These are phyloP conservation scores for Gnathonemus longibarbis DNA, from an alignment of 2,113 vertebrate genomes.

Conservation along the genomic window DNA sequence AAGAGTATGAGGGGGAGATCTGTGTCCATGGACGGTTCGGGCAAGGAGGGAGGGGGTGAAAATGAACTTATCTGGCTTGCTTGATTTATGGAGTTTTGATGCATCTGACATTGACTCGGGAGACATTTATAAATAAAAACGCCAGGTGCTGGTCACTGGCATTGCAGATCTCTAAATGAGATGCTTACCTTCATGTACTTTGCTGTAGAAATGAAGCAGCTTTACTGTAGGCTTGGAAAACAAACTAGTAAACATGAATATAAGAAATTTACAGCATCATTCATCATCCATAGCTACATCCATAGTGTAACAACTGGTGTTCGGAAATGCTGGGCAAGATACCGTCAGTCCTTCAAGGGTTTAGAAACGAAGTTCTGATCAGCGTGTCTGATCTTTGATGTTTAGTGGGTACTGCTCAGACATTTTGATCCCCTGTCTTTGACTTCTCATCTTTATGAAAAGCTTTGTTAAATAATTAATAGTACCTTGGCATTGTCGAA, in stretches of 20 bases:
- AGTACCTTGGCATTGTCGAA: not conserved
- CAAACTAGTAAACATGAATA: not conserved
- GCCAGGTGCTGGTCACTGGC: not conserved
- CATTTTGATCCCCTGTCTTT: slow-evolving; percentile 11
- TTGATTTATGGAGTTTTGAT: not conserved
- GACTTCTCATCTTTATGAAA: slow-evolving; percentile 4
- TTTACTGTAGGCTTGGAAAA: not conserved
- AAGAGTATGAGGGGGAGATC: not conserved
- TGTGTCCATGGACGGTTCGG: not conserved
- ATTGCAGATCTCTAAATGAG: not conserved
- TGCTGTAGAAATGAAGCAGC: not conserved
- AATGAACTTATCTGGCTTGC: not conserved
- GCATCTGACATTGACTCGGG: not conserved
- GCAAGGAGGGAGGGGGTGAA: not conserved
- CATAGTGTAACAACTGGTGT: not conserved
- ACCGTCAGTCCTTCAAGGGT: not conserved
- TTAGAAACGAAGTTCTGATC: slow-evolving; percentile 5
- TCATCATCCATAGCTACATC: not conserved
- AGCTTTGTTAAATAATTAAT: slow-evolving; percentile 18
- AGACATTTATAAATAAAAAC: not conserved
- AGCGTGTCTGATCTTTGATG: slow-evolving; percentile 1
- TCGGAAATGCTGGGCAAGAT: not conserved
- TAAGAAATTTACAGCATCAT: not conserved
- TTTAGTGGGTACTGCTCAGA: not conserved
- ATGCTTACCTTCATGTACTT: not conserved